Conservation (phyloP, 2,113 vertebrate species). For the Neolamprologus caudopunctatus region DNA sequence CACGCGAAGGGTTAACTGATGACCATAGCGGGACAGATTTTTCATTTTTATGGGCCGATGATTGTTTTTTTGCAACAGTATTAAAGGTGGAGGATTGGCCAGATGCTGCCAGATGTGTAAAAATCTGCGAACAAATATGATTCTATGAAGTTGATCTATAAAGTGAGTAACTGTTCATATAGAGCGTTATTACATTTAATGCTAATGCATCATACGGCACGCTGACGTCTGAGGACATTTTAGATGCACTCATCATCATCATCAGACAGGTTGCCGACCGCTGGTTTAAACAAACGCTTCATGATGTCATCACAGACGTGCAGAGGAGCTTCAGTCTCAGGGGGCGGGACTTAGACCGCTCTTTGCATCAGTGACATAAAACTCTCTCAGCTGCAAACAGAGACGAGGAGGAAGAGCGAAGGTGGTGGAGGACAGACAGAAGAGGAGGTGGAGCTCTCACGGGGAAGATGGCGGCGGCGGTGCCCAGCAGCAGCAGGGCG, state of each 20-base stretch:
- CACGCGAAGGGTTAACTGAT: not conserved
- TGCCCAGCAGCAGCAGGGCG: constrained; percentile 84
- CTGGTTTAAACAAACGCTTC: accelerated
- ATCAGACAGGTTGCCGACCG: accelerated
- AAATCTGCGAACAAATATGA: accelerated
- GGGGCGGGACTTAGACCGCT: not conserved
- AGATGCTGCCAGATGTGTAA: not conserved
- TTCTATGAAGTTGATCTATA: accelerated
- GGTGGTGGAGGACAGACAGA: not conserved
- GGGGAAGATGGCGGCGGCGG: constrained; percentile 86
- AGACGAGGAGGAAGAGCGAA: not conserved
- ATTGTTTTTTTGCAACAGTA: accelerated
- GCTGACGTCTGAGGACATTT: not conserved
- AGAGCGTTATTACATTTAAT: not conserved
- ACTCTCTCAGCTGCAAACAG: not conserved
- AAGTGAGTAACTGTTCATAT: accelerated
- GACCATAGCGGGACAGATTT: accelerated
- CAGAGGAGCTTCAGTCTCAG: not conserved
- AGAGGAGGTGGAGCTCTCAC: constrained; percentile 59
- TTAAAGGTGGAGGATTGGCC: accelerated
- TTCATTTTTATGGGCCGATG: accelerated
- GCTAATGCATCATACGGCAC: not conserved
- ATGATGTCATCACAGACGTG: not conserved
- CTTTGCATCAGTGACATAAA: not conserved
- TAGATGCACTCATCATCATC: not conserved